These are phyloP conservation scores for Dendrolimus pini DNA, from an alignment of 2,888 invertebrate species.

Conservation along the genomic window DNA sequence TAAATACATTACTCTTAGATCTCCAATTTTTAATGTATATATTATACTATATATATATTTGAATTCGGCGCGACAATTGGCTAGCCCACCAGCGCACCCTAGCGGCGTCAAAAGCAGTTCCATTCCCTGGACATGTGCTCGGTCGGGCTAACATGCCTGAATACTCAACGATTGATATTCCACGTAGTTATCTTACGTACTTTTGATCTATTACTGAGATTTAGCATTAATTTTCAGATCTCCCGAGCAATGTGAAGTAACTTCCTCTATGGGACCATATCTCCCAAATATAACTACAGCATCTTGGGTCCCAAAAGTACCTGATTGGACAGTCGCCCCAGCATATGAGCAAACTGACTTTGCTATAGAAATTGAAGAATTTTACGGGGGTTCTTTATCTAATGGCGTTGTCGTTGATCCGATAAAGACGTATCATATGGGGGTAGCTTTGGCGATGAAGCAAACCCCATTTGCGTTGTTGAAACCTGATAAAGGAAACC, in stretches of 20 bases:
- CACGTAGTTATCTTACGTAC: too few species aligned
- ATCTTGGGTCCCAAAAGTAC: constrained; percentile 28
- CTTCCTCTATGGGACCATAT: constrained; percentile 54
- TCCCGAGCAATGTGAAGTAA: constrained; percentile 55
- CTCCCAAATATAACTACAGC: constrained; percentile 18
- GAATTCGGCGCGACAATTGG: too few species aligned
- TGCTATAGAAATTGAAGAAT: background rate
- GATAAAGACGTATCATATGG: constrained; percentile 84
- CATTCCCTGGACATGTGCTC: too few species aligned
- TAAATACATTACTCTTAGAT: too few species aligned
- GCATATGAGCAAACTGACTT: constrained; percentile 6
- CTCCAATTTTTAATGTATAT: too few species aligned
- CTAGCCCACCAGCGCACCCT: too few species aligned
- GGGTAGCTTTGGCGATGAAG: constrained; percentile 77
- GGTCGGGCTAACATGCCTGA: too few species aligned
- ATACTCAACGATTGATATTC: too few species aligned
- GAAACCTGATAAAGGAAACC: constrained; percentile 80
- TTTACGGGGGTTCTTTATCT: constrained; percentile 24
- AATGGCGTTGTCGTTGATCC: constrained; percentile 81
- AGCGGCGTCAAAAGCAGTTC: too few species aligned
- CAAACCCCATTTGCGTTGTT: constrained; percentile 84
- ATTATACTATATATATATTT: too few species aligned
- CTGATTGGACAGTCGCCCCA: constrained; percentile 30
- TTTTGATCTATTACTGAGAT: too few species aligned
- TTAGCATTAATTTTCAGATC: constrained; percentile 23